Evolutionary conservation across 2,888 invertebrate species (phyloP), one percentile per base, ranked within the genome.

Genomic region (Aromia moschata): DNA sequence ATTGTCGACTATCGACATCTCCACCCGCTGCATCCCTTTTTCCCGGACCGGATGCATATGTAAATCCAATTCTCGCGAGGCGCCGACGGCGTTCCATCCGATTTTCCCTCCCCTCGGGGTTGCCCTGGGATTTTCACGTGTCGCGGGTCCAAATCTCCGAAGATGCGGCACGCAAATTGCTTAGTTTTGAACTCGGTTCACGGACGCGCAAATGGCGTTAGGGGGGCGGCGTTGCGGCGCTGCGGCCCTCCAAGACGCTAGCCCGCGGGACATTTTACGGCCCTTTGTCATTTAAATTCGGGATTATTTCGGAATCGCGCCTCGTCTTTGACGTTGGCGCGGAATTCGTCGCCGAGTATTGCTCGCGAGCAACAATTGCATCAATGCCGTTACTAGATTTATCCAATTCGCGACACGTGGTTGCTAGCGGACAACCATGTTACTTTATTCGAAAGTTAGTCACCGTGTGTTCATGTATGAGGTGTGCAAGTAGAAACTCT

Each of bases 91-190:
- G 53, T 56, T 58, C 60, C 55, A 62, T 61, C 60, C 63, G 53
- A 67, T 64, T 52, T 52, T 58, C 56, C 65, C 64, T 66, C 68
- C 66, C 70, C 56, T 36, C 37, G 49, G 69, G 64, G 49, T 62
- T 43, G 53, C 51, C 46, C 55, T 60, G 62, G 62, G 66, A 65
- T 67, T 68, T 68, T 64, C 64, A 63, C 65, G 64, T 69, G 68
- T 71, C 67, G 62, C 60, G 60, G 58, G 61, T 49, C 57, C 49
- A 69, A 64, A 61, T 67, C 67, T 70, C 65, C 64, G 58, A 63
- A 69, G 68, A 72, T 71, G 68, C 66, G 71, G 70, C 69, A 75
- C 75, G 75, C 71, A 75, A 75, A 77, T 77, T 74, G 74, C 74
- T 74, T 69, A 72, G 74, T 74, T 76, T 74, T 69, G 69, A 74